Conservation (phyloP, 2,797 vertebrate genomes). For the Brachyrhaphis roseni region DNA sequence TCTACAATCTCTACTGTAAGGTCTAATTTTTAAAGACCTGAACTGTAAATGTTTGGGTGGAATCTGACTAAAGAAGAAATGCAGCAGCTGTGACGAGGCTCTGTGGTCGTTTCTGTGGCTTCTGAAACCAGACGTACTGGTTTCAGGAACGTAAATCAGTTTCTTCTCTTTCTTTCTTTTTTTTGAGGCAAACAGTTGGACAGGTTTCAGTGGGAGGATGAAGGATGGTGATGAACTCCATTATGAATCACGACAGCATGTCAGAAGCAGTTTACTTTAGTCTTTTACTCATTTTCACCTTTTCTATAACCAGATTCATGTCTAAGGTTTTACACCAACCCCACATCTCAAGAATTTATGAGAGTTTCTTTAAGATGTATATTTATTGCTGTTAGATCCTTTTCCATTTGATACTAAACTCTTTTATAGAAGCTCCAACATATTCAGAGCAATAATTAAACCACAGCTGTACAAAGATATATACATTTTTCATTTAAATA, state of each 20-base stretch:
- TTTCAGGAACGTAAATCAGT: conserved; percentile 25
- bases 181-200: conserved; percentile 21
- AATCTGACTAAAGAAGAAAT: background rate
- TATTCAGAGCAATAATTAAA: background rate
- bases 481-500: too few species aligned
- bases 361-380: background rate
- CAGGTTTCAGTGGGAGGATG: conserved; percentile 56
- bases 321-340: background rate
- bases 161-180: background rate
- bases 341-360: background rate
- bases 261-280: background rate
- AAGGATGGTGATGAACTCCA: conserved; percentile 11
- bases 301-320: background rate
- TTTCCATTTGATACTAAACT: background rate
- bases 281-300: background rate
- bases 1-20: background rate
- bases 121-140: conserved; percentile 35
- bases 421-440: background rate
- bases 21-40: background rate
- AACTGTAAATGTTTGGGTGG: background rate
- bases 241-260: conserved; percentile 34
- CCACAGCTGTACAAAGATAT: background rate
- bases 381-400: background rate
- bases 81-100: background rate
- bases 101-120: conserved; percentile 13